Evolutionary conservation across 2,888 invertebrate species (phyloP).

Genomic region (Sepiola atlantica): DNA sequence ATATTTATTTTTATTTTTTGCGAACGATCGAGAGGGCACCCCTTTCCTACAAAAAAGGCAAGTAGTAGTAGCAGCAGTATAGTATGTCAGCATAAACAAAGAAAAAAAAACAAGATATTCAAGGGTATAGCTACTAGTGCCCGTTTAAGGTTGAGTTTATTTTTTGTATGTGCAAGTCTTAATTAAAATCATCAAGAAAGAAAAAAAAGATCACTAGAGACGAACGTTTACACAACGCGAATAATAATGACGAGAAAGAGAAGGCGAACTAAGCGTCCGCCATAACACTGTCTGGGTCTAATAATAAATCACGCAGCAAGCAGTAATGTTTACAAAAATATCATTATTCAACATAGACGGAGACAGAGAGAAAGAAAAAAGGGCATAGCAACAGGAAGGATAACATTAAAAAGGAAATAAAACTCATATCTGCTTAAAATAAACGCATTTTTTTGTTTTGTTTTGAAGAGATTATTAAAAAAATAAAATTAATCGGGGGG

Average conservation of each 20-base stretch:
- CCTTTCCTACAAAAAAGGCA: background rate
- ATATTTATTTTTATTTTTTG: background rate
- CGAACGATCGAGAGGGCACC: background rate
- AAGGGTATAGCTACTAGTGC: background rate
- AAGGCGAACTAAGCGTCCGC: background rate
- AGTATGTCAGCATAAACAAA: background rate
- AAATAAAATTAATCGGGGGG: background rate
- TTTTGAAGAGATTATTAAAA: background rate
- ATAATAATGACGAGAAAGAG: background rate
- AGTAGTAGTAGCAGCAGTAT: background rate
- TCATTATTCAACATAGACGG: background rate
- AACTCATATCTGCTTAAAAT: background rate
- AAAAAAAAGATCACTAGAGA: background rate
- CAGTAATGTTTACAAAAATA: conserved; percentile 11
- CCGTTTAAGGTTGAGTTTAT: too few species aligned
- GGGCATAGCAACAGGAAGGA: background rate
- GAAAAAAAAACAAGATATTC: background rate
- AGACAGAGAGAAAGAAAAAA: too few species aligned
- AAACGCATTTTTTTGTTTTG: background rate
- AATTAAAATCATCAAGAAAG: background rate
- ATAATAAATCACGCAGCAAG: background rate
- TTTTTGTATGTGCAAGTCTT: background rate
- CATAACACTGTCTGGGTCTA: background rate
- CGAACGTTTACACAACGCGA: background rate
- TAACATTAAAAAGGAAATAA: background rate